Base-by-base conservation (phyloP, 2,888 invertebrate species). In the Drosophila leonis region DNA sequence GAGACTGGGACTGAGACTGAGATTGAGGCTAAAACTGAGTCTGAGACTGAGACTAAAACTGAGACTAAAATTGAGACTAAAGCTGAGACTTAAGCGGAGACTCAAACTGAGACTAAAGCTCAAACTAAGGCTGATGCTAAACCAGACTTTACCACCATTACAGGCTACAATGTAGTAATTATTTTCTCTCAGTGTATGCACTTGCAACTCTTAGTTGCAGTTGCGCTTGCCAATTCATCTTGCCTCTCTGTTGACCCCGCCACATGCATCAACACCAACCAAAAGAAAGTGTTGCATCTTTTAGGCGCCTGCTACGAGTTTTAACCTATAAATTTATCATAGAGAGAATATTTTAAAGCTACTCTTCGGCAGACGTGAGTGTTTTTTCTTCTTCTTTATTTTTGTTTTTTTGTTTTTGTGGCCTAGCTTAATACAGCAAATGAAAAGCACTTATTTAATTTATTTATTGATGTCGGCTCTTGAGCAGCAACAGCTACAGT, bases 281-380 rank as follows among this genome's bases (percentile, higher is more conserved):
- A 48, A 70, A 65, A 18, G 48, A 31, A 81, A 69, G 72, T 75
- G 78, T 80, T 76, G 78, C 80, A 83, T 80, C 83, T 74, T 76
- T 82, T 73, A 78, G 83, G 80, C 74, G 71, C 54, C 57, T 35
- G 51, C 68, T 31, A 27, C 54, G 46, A 39, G 44, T 60, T 62
- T 61, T 44, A 66, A 65, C 78, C 76, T 83, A 74, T 72, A 78
- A 72, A 78, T 82, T 71, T 78, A 62, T 75, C 70, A 66, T 65
- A 68, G 57, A 73, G 84, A 82, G 69, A 80, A 60, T 29, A 75
- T 68, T 70, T 75, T 77, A 71, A 65, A 78, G 61, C 60, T 56
- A 59, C 49, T 64, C 24, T 54, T 37, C 27, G 27, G 24, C 35
- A 44, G 37, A 65, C 64, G 68, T 73, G 62, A 62, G 73, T 74